Conservation (phyloP, 2,113 vertebrate species). For the Zosterops borbonicus region DNA sequence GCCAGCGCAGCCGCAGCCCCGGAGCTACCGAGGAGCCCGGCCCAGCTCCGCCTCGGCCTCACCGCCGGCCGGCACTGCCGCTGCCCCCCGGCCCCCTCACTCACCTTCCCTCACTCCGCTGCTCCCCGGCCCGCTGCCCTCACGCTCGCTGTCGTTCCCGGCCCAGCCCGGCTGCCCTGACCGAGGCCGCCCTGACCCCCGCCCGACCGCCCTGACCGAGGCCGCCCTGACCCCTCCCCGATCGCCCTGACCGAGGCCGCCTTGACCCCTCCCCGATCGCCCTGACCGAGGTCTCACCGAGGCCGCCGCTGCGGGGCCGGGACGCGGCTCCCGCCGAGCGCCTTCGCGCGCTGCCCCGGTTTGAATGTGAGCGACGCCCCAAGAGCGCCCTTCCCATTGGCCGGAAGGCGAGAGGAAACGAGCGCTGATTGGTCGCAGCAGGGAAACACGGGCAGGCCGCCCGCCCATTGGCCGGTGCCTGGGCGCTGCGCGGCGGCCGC, state of each 20-base stretch:
- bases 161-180: rapidly evolving
- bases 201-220: too few species aligned
- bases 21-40: rapidly evolving
- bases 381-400: background rate
- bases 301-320: rapidly evolving
- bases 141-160: rapidly evolving
- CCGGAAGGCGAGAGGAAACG: background rate
- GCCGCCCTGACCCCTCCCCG: too few species aligned
- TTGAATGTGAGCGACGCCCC: background rate
- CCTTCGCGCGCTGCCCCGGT: background rate
- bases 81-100: rapidly evolving
- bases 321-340: rapidly evolving
- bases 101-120: too few species aligned
- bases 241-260: too few species aligned
- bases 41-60: background rate
- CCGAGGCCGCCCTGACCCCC: too few species aligned
- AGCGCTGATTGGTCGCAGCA: background rate
- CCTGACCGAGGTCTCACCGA: background rate
- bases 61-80: rapidly evolving
- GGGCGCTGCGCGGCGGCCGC: background rate
- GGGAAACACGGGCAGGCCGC: background rate
- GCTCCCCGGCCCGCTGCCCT: background rate
- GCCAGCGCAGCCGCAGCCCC: background rate
- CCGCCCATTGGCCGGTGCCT: background rate
- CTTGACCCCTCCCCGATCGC: too few species aligned